A percentile compares a stretch with the other conserved stretches of the same genome.
phyloP scores from a whole-genome alignment of 2,888 invertebrate species.

The Eupithecia tripunctaria region DNA sequence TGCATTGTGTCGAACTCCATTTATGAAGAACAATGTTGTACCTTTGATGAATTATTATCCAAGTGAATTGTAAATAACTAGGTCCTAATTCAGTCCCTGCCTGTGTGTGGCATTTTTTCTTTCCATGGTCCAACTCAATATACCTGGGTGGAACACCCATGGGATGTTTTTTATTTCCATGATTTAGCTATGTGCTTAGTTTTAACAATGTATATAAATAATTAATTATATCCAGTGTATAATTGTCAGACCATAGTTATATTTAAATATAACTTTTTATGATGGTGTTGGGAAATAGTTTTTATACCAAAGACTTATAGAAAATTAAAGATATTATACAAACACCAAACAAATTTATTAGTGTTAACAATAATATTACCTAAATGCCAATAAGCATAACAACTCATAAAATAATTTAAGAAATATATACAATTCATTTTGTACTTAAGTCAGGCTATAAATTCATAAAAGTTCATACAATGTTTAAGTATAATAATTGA shows the following conservation, averaged over 20 bases:
- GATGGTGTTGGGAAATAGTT: neutral
- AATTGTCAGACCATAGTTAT: neutral
- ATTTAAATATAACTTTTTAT: neutral
- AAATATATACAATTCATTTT: neutral
- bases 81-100: neutral
- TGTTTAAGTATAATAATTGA: neutral
- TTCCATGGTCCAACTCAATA: no score
- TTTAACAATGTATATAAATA: no score
- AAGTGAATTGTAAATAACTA: conserved; percentile 39
- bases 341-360: neutral
- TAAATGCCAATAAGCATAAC: conserved; percentile 1
- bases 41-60: conserved; percentile 79
- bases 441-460: neutral
- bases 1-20: conserved; percentile 75
- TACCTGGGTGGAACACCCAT: no score
- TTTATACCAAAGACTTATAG: neutral
- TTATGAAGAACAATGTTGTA: conserved; percentile 74
- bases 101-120: no score
- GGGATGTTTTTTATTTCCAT: no score
- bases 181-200: no score
- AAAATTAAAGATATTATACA: conserved; percentile 1
- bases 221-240: neutral
- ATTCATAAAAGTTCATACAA: neutral
- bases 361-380: neutral
- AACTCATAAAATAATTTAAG: neutral